These are phyloP conservation scores for Morus bassanus DNA, from an alignment of 2,797 vertebrate genomes.

Conservation along the genomic window DNA sequence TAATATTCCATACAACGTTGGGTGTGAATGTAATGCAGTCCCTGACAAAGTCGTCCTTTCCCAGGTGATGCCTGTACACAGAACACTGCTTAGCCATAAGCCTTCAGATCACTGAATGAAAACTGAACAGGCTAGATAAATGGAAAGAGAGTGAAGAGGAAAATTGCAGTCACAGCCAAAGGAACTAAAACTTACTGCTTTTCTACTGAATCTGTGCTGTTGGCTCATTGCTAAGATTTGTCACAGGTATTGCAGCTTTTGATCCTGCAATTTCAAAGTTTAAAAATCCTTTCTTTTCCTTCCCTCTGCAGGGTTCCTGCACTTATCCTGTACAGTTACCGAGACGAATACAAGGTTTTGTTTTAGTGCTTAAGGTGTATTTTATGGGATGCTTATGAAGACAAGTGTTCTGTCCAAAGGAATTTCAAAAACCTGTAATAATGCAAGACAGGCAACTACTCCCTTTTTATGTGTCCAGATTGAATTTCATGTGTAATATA, in stretches of 20 bases:
- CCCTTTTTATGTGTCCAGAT: not conserved
- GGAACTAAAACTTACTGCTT: not conserved
- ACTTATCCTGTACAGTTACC: conserved; percentile 93
- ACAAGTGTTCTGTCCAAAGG: not conserved
- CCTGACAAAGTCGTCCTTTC: not conserved
- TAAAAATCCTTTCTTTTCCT: not conserved
- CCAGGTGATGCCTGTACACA: not conserved
- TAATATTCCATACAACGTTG: not conserved
- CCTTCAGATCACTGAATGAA: not conserved
- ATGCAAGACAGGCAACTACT: not conserved
- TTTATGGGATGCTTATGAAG: not conserved
- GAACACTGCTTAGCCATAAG: not conserved
- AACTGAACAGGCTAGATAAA: not conserved
- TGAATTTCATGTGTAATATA: not conserved
- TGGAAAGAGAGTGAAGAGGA: not conserved
- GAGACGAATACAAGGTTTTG: conserved; percentile 93
- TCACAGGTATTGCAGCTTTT: not conserved
- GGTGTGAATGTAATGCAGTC: not conserved
- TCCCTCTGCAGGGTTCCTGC: conserved; percentile 84
- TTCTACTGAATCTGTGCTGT: not conserved
- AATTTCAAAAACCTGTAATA: not conserved
- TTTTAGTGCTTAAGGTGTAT: conserved; percentile 72
- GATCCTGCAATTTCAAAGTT: not conserved
- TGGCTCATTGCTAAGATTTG: not conserved
- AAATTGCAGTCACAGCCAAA: not conserved